phyloP scores from a whole-genome alignment of 2,888 invertebrate species.

The Ochlodes sylvanus region DNA sequence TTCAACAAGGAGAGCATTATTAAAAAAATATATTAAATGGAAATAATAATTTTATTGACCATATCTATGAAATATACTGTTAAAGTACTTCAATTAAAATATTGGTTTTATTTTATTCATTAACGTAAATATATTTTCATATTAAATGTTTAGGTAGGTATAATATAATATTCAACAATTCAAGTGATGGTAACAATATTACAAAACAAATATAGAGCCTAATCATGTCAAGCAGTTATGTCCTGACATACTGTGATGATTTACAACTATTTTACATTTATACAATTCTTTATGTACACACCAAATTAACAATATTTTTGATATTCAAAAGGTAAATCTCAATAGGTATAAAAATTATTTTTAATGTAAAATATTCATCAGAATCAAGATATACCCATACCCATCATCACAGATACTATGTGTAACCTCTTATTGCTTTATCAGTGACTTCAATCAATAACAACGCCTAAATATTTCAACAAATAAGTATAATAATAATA shows the following conservation, averaged over 20 bases:
- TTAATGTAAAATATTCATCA: conserved; percentile 9
- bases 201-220: conserved; percentile 14
- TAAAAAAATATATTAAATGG: conserved; percentile 7
- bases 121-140: conserved; percentile 23
- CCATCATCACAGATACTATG: conserved; percentile 7
- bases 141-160: neutral
- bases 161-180: conserved; percentile 14
- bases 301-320: conserved; percentile 21
- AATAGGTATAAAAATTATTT: conserved; percentile 23
- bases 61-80: conserved; percentile 18
- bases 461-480: neutral
- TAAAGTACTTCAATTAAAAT: conserved; percentile 8
- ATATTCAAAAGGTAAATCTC: conserved; percentile 19
- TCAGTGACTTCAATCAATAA: neutral
- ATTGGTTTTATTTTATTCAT: conserved; percentile 14
- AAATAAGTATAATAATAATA: neutral
- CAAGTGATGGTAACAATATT: conserved; percentile 27
- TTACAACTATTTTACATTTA: conserved; percentile 32
- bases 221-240: conserved; percentile 9
- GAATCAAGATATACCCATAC: conserved; percentile 9
- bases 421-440: conserved; percentile 22
- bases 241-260: conserved; percentile 22
- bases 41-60: conserved; percentile 12
- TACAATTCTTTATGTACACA: conserved; percentile 30
- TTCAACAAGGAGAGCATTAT: neutral